Evolutionary conservation across 1,140 invertebrate genomes (phyloP), one percentile per base, ranked within the genome.

Genomic region (Macrobrachium nipponense): DNA sequence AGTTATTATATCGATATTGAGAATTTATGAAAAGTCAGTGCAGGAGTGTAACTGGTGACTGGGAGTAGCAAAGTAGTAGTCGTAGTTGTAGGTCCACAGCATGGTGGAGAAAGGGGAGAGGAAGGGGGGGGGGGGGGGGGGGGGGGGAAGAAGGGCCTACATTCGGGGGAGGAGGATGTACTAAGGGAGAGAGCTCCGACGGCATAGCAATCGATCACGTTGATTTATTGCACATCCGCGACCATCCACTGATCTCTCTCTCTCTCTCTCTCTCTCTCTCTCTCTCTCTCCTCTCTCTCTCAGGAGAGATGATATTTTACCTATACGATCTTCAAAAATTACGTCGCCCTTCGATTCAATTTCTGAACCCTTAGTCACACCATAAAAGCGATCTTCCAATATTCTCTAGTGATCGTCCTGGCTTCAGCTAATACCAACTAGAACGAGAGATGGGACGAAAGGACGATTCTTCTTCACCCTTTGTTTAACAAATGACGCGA

Each of bases 201-300:
- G 61, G 62, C 66, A 64, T 44, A 81, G 61, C 85, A 87, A 87
- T 87, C 83, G 85, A 81, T 87, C 85, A 87, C 73, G 78, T 87
- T 82, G 80, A 81, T 87, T 87, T 87, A 82, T 87, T 87, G 80
- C 85, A 87, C 78, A 87, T 82, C 85, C 80, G 79, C 78, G 61
- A 70, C 77, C 62, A 51, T 43, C 36, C 60, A 44, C 36, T 61
- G 73, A 60, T 66, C 43, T 70, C 36, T 62, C 76, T 77, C 43
- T 72, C 61, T 60, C 76, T 62, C 59, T 72, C 68, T 79, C 61
- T 79, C 73, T 51, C 62, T 36, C 23, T 64, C 61, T 62, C 78
- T 80, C 78, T 80, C 78, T 61, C 60, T 61, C 61, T 43, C n/a
- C 15, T 61, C 60, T 61, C 23, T 36, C 27, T 17, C 60, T 64